Percentiles rank a stretch among this genome's conserved stretches.
Evolutionary conservation across 2,113 vertebrate species (phyloP).

Genomic region (Cephalopholis sonnerati): DNA sequence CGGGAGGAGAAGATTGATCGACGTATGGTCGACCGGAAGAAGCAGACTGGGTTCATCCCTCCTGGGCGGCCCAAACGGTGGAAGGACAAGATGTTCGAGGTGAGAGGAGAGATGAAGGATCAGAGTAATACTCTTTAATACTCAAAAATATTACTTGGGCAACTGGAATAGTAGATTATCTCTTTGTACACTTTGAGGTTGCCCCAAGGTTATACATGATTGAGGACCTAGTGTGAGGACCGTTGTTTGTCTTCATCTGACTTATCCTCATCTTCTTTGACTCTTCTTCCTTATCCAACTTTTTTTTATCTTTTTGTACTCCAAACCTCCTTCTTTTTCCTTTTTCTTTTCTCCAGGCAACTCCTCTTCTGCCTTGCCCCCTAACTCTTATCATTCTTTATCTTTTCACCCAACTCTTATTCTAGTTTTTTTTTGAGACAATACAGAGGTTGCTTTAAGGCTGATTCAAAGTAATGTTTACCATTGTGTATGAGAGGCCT

Average conservation of each 20-base stretch:
- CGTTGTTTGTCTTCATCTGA: background rate
- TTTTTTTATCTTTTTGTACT: background rate
- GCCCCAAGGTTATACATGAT: background rate
- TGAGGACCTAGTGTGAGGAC: background rate
- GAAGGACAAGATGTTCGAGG: conserved; percentile 94
- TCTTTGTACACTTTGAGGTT: background rate
- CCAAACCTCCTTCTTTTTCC: background rate
- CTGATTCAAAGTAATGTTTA: background rate
- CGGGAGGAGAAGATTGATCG: conserved; percentile 96
- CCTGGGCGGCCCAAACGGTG: conserved; percentile 95
- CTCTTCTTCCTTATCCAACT: background rate
- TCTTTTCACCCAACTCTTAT: background rate
- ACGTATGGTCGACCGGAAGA: conserved; percentile 93
- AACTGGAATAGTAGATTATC: background rate
- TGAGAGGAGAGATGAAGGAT: conserved; percentile 39
- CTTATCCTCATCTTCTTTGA: background rate
- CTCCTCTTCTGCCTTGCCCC: background rate
- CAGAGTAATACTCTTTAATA: background rate
- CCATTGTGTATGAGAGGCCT: background rate
- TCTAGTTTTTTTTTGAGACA: background rate
- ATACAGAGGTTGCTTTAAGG: background rate
- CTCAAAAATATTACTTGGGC: background rate
- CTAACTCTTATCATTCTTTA: background rate
- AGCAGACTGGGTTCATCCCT: conserved; percentile 94
- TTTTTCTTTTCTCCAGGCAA: background rate